Evolutionary conservation across 2,888 invertebrate genomes (phyloP), one percentile per base, ranked within the genome.

Genomic region (Pristionchus mayeri): DNA sequence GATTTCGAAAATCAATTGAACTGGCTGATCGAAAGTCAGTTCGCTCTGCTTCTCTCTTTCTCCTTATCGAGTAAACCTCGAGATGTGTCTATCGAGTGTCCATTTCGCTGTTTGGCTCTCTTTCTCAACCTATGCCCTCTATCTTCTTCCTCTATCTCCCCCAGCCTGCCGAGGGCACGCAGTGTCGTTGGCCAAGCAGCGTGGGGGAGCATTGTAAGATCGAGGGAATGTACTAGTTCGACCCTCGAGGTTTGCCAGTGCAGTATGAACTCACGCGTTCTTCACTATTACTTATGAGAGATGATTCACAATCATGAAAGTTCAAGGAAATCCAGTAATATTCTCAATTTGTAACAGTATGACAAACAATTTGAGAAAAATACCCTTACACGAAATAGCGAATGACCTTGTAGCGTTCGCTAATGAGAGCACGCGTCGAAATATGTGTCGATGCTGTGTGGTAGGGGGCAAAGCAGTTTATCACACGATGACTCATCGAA

Each of bases 1-100:
- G 34, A 63, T 34, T 63, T 63, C 63, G 63, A 34, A n/a, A n/a
- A 63, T 63, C 63, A 63, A 63, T 63, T 63, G 34, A 63, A 63
- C 63, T 63, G 63, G 30, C 3, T 63, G 63, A 63, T 63, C 30
- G 18, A 30, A 21, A 30, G 30, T n/a, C 57, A 21, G 13, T 30
- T 63, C 34, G 13, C 63, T 63, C 63, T 63, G 63, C 63, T 63
- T 63, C 63, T 63, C 63, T 63, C 30, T 18, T 30, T 16, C 30
- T 9, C n/a, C 63, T 63, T 34, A 30, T 63, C 63, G 63, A 63
- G 63, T 63, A 34, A 18, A 16, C 24, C n/a, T n/a, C n/a, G n/a
- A n/a, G 24, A 11, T 57, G 57, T 57, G 57, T 9, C 57, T 57
- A 57, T 11, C 52, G 4, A 57, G 57, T n/a, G 57, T 24, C 57